Percentiles rank a stretch among this genome's conserved stretches.
phyloP scores from a whole-genome alignment of 30 jellyfish, hydroid and myxozoan species.

The Rhopilema esculentum region DNA sequence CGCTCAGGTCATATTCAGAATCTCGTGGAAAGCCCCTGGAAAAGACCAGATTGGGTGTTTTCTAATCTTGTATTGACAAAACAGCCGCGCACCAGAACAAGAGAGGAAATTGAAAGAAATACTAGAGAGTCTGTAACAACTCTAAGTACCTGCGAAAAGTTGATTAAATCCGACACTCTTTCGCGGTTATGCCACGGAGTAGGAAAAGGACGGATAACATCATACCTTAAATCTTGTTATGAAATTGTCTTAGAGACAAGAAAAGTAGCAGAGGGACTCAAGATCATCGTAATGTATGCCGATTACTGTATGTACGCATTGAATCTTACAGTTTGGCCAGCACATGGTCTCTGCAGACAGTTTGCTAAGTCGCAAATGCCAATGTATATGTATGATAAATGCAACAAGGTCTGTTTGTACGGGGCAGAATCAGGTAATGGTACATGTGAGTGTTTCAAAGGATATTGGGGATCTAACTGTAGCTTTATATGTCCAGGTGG shows the following conservation, averaged over 20 bases:
- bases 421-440: conserved; percentile 41
- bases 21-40: conserved; percentile 48
- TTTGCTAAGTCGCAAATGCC: conserved; percentile 10
- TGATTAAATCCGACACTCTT: conserved; percentile 18
- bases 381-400: conserved; percentile 11
- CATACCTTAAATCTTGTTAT: conserved; percentile 46
- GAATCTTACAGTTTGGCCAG: conserved; percentile 66
- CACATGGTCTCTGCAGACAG: conserved; percentile 38
- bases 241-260: conserved; percentile 19
- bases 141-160: conserved; percentile 16
- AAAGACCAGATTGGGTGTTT: conserved; percentile 42
- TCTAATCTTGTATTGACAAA: conserved; percentile 36
- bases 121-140: conserved; percentile 10
- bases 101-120: conserved; percentile 25
- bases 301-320: conserved; percentile 39
- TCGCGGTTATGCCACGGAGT: conserved; percentile 6
- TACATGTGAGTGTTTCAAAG: conserved; percentile 42
- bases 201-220: conserved; percentile 30
- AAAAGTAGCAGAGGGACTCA: conserved; percentile 35
- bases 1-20: neutral
- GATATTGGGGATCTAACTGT: conserved; percentile 73
- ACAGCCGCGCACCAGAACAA: conserved; percentile 52
- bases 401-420: conserved; percentile 30
- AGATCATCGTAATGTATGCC: conserved; percentile 32
- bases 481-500: conserved; percentile 68